Evolutionary conservation across 2,797 vertebrate genomes (phyloP), one percentile per base, ranked within the genome.

Genomic region (Hephaestus fuliginosus): DNA sequence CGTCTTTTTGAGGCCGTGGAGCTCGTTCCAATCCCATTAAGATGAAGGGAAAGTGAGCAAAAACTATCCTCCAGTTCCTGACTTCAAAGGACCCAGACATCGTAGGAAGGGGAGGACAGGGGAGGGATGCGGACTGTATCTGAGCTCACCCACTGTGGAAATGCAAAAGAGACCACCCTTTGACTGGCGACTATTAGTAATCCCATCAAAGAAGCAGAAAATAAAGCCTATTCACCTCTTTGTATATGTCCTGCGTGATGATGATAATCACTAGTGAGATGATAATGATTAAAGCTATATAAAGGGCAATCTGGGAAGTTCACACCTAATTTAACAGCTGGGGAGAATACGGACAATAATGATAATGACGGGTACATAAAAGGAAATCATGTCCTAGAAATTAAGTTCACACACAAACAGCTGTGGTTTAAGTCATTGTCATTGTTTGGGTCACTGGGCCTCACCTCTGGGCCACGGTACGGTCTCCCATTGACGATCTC

Each of bases 401-500:
- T 62, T 0, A 80, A 60, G 49, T 73, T 75, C 22, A 63, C 39
- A 63, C 17, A 61, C 57, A 64, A 68, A 46, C 65, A 79, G 51
- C 28, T 22, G 28, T 10, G 44, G 5, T 58, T 57, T 73, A 2
- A 22, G 49, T 67, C 28, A 75, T 8, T 43, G 58, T 62, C 68
- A 62, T 1, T 14, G 75, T 72, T 48, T 41, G 41, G 74, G 67
- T 84, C 66, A 39, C 2, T 57, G 64, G 58, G 41, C 22, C 88
- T 92, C 91, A 99, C 98, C 97, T 99, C 98, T 55, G 98, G 98
- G 82, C 98, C 98, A 74, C 92, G 96, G 88, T 99, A 99, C 9
- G 98, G 98, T 91, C 97, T 97, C 86, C 98, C 98, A 72, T 99
- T 99, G 90, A 99, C 98, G 52, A 99, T 99, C 95, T 99, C 98